These are phyloP conservation scores for Melolontha melolontha DNA, from an alignment of 2,888 invertebrate species.

Conservation along the genomic window DNA sequence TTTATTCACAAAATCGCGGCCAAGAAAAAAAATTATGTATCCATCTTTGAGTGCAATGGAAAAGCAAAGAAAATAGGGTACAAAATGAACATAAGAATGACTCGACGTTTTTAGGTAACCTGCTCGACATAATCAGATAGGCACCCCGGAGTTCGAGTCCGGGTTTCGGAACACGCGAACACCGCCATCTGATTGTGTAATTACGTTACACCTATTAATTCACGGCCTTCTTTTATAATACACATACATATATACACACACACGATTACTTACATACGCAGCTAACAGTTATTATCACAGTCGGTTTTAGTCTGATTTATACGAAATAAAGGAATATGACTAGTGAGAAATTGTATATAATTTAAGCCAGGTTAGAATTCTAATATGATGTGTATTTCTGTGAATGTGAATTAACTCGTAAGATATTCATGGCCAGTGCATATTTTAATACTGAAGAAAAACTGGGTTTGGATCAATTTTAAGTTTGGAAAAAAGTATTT, in stretches of 20 bases:
- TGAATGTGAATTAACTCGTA: too few relatives aligned
- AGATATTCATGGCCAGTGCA: too few relatives aligned
- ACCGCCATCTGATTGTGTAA: conserved; percentile 56
- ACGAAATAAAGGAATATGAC: conserved; percentile 50
- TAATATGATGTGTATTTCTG: conserved; percentile 17
- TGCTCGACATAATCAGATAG: conserved; percentile 53
- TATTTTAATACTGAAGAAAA: too few relatives aligned
- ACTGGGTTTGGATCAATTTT: too few relatives aligned
- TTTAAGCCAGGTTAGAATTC: conserved; percentile 41
- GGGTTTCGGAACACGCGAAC: conserved; percentile 55
- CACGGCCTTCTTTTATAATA: conserved; percentile 52
- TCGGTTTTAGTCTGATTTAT: conserved; percentile 47
- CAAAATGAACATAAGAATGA: conserved; percentile 43
- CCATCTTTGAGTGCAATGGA: too few relatives aligned
- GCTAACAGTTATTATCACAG: conserved; percentile 47
- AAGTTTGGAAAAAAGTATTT: too few relatives aligned
- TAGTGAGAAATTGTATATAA: conserved; percentile 46
- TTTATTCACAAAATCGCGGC: too few relatives aligned
- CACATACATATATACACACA: conserved; percentile 33
- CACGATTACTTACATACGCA: conserved; percentile 9
- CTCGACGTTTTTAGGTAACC: conserved; percentile 47
- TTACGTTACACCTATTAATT: conserved; percentile 56
- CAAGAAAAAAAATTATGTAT: too few relatives aligned
- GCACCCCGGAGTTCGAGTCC: conserved; percentile 53
- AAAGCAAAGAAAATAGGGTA: not conserved